phyloP scores from a whole-genome alignment of 1,140 invertebrate species.

The Adoxophyes honmai region DNA sequence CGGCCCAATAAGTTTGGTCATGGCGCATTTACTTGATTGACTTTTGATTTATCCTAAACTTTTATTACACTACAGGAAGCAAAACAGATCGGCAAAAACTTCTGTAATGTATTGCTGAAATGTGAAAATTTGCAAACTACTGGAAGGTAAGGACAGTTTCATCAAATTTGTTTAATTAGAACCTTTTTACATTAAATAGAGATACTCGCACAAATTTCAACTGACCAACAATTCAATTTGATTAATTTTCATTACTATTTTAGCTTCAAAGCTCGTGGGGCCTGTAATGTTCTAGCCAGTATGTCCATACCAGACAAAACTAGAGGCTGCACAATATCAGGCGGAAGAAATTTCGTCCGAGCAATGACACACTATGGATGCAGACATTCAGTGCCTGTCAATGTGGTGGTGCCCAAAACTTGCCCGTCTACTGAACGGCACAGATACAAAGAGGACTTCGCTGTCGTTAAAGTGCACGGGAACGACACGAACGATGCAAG shows the following conservation, averaged over 20 bases:
- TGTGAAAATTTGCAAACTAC: constrained; percentile 36
- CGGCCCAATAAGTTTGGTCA: too few species aligned
- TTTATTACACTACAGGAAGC: constrained; percentile 25
- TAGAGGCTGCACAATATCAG: constrained; percentile 32
- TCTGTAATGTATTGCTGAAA: constrained; percentile 33
- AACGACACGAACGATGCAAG: constrained; percentile 28
- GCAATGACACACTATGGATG: constrained; percentile 32
- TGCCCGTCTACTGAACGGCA: constrained; percentile 26
- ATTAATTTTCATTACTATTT: too few species aligned
- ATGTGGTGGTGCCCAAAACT: constrained; percentile 25
- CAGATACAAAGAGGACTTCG: constrained; percentile 25
- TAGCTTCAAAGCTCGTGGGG: constrained; percentile 36
- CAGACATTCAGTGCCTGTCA: constrained; percentile 29
- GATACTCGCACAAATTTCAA: too few species aligned
- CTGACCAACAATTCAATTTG: too few species aligned
- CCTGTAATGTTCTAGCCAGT: constrained; percentile 25
- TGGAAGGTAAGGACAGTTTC: constrained; percentile 24
- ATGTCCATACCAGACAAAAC: constrained; percentile 29
- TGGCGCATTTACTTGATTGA: too few species aligned
- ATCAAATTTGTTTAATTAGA: too few species aligned
- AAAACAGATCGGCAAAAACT: constrained; percentile 29
- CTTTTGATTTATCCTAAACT: too few species aligned
- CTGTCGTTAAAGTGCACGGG: constrained; percentile 27
- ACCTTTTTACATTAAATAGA: background rate
- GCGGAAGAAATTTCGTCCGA: constrained; percentile 27